phyloP scores from a whole-genome alignment of 1,140 invertebrate genomes.

The Cotesia chilonis region DNA sequence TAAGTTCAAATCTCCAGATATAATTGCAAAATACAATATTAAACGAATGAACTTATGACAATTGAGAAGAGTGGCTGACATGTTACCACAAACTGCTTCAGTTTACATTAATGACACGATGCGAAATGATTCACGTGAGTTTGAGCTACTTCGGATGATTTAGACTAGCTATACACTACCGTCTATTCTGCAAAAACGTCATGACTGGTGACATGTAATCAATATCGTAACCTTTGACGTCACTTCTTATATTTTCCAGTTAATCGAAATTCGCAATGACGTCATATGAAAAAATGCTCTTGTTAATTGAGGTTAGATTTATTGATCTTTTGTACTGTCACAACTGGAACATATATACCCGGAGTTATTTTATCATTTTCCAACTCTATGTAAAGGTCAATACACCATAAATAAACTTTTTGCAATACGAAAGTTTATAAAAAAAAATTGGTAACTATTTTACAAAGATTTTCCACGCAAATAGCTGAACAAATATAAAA shows the following conservation, averaged over 20 bases:
- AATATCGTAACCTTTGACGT: neutral
- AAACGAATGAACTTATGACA: conserved; percentile 4
- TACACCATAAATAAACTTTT: no score
- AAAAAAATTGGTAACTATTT: no score
- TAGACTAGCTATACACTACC: conserved; percentile 6
- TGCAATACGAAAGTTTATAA: no score
- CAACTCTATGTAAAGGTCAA: no score
- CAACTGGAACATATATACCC: neutral
- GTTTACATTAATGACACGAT: conserved; percentile 2
- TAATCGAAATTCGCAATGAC: neutral
- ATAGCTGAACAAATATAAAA: no score
- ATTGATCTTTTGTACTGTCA: neutral
- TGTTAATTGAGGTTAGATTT: neutral
- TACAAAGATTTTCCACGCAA: no score
- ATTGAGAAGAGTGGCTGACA: neutral
- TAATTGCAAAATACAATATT: neutral
- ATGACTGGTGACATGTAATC: neutral
- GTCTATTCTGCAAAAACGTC: conserved; percentile 8
- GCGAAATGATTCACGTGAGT: conserved; percentile 23
- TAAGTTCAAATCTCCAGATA: conserved; percentile 18
- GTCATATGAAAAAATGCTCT: neutral
- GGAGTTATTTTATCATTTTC: no score
- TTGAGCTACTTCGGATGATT: neutral
- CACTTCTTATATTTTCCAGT: neutral
- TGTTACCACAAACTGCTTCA: neutral